Evolutionary conservation across 2,797 vertebrate species (phyloP), one percentile per base, ranked within the genome.

Genomic region (Gymnopithys bicolor): DNA sequence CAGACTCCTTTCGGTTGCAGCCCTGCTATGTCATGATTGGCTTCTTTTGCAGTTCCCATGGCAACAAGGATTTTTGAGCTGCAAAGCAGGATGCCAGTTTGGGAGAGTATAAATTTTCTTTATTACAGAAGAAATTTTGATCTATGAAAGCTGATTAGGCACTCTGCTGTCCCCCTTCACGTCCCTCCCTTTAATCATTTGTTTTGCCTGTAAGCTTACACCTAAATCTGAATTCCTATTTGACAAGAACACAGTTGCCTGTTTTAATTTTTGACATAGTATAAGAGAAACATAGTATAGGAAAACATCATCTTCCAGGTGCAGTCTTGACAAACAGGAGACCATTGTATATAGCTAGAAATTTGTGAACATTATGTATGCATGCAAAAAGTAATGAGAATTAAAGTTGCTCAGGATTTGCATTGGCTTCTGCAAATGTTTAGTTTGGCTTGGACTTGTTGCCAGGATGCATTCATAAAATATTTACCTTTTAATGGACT

Each of bases 51-150:
- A 77, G 98, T 98, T 98, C 89, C 98, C 96, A 97, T 98, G 97
- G 97, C 96, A 98, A 98, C 98, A 62, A 79, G 79, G 84, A 94
- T 97, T 98, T 98, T 97, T 77, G 90, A 90, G 83, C 97, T 95
- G 89, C 87, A 95, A 97, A 97, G 89, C 91, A 95, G 93, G 97
- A 73, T 79, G 25, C 67, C 58, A 94, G 92, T 97, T 97, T 95
- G 88, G 94, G 62, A 69, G 90, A 75, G 62, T 96, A 67, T 84
- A 84, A 5, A 18, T 97, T 95, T 93, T 92, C 75, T 89, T 85
- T 93, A 93, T 92, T 90, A 83, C 22, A 22, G 58, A 90, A 79
- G 69, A 97, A 96, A 91, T 96, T 89, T 89, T 94, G 87, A 76
- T 87, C 63, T 19, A 22, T 96, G 88, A 83, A 95, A 97, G 90